Base-by-base conservation (phyloP, 1,140 invertebrate species). In the Drosophila littoralis region DNA sequence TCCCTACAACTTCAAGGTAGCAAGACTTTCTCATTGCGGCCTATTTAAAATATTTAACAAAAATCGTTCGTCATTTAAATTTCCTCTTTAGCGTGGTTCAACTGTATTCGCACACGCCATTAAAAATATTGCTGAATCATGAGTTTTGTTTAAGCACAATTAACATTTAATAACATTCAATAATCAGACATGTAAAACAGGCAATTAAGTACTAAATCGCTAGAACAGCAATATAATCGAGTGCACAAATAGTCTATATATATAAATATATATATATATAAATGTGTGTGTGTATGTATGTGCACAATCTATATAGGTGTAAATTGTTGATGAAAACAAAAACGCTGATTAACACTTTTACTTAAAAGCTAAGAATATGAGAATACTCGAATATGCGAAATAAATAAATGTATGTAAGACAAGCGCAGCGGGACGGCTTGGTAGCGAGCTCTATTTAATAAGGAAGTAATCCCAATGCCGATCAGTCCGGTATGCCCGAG, bases 401-500 rank as follows among this genome's bases (percentile, higher is more conserved):
- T 73, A 73, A 73, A 73, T 73, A 70, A 28, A 28, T 54, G 10
- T 33, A 33, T 22, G 46, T 9, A 57, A 15, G 22, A 28, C 22
- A 55, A 38, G 32, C 17, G 40, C 22, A 28, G 22, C 22, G 43
- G 76, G 67, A 65, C 79, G 83, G 78, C 63, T 74, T 63, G 54
- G 72, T 32, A 32, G 60, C 15, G 33, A 32, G 12, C 13, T n/a
- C 4, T 48, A 9, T 10, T 13, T 12, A 22, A 1, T 38, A n/a
- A 15, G 61, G 50, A 43, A 40, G 46, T 55, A 7, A 22, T 28
- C 40, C 59, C 50, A 45, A 10, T 63, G 58, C 38, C 33, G 55
- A 52, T 60, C 69, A 91, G 57, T 92, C 89, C 32, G 89, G 91
- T 67, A 91, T 85, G 52, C 77, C 89, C 63, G 65, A 81, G 58